phyloP scores from a whole-genome alignment of 2,113 vertebrate genomes.

The Xerus inauris region DNA sequence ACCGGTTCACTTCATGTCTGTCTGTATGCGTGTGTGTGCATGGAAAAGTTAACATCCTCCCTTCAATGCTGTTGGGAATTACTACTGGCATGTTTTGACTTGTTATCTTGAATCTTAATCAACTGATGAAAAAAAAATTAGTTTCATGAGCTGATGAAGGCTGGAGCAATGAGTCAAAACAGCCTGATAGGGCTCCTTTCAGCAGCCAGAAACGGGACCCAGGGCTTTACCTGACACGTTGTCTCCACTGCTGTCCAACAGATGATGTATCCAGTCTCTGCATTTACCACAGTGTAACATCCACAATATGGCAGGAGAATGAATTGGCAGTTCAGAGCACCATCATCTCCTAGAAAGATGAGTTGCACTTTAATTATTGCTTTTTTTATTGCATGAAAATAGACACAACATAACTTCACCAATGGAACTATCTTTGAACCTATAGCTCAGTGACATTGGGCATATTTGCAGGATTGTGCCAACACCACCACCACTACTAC shows the following conservation, averaged over 20 bases:
- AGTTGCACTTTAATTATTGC: background rate
- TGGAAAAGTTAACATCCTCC: conserved; percentile 79
- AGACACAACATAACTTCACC: accelerated
- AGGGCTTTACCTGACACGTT: conserved; percentile 40
- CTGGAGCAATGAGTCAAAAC: conserved; percentile 86
- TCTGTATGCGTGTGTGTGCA: background rate
- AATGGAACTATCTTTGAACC: background rate
- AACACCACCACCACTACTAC: background rate
- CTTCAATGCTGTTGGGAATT: conserved; percentile 80
- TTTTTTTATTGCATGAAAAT: background rate
- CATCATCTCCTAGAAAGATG: background rate
- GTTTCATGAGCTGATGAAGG: conserved; percentile 85
- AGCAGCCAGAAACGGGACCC: conserved; percentile 61
- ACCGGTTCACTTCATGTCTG: conserved; percentile 49
- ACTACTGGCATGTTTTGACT: conserved; percentile 83
- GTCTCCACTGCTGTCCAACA: conserved; percentile 63
- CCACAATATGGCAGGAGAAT: accelerated
- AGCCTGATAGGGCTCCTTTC: conserved; percentile 77
- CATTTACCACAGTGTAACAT: conserved; percentile 5
- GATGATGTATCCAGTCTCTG: background rate
- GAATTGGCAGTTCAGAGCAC: background rate
- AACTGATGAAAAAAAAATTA: conserved; percentile 82
- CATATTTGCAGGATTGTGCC: no score
- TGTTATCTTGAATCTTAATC: conserved; percentile 87
- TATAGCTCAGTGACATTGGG: background rate